A percentile compares a stretch with the other conserved stretches of the same genome.
Evolutionary conservation across 2,113 vertebrate species (phyloP).

Genomic region (Crotalus tigris): DNA sequence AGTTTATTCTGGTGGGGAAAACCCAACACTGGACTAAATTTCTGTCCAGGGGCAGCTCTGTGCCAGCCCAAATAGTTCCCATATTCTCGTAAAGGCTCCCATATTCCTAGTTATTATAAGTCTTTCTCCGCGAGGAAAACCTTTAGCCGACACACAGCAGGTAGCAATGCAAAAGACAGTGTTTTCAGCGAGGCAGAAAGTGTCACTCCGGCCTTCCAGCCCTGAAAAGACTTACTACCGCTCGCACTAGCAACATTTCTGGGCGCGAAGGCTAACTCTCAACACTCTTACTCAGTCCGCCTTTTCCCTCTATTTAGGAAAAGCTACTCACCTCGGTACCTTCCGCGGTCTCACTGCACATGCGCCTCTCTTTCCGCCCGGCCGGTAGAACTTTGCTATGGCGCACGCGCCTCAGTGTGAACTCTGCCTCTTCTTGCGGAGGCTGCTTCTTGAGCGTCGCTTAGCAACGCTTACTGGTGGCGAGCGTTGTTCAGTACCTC

Average conservation of each 20-base stretch:
- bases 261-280: neutral
- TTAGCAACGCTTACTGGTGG: neutral
- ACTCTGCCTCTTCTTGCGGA: neutral
- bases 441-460: neutral
- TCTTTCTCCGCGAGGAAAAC: neutral
- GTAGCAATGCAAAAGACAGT: neutral
- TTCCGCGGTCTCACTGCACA: neutral
- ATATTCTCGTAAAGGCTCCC: neutral
- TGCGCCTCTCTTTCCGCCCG: neutral
- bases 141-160: neutral
- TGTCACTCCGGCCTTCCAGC: neutral
- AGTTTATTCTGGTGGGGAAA: neutral
- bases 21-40: neutral
- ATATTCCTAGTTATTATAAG: accelerated
- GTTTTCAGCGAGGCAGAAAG: neutral
- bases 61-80: neutral
- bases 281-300: neutral
- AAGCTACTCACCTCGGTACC: accelerated
- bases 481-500: neutral
- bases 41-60: neutral
- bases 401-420: neutral
- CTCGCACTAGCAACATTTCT: neutral
- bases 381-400: too few relatives aligned
- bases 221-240: neutral
- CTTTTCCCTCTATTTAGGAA: neutral